Evolutionary conservation across 2,797 vertebrate species (phyloP), one percentile per base, ranked within the genome.

Genomic region (Cichlasoma orientale): DNA sequence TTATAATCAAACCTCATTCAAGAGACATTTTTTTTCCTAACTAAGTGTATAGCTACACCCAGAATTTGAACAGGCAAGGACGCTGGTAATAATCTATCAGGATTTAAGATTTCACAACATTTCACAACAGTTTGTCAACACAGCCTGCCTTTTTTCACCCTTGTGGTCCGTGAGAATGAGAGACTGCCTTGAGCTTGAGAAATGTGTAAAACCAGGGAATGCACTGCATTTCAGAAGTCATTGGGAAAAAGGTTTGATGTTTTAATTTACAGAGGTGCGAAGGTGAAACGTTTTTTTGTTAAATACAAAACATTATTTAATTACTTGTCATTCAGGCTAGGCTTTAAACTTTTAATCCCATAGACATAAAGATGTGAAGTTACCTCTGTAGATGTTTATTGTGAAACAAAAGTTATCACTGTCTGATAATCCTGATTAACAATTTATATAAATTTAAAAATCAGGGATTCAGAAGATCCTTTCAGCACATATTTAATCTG

Each of bases 171-270:
- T 75, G 77, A 83, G 68, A 72, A 91, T 92, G 90, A 95, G 95
- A 94, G 85, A 86, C 79, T 90, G 88, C 80, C 82, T 92, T 93
- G 86, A 94, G 84, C 90, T 90, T 83, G 87, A 93, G 90, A 92
- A 92, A 90, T 72, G 74, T 92, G 83, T 94, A 92, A 92, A 92
- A 87, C 87, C 59, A 85, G 78, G 86, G 85, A 88, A 86, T 56
- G 89, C 90, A 91, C 93, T 91, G 87, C 83, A 90, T 93, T 94
- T 93, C 88, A 89, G 81, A 79, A 86, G 77, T 72, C 80, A 13
- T 31, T 18, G 53, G 78, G 77, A 33, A 79, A 90, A 87, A 90
- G 86, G 81, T 36, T 71, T 21, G 18, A 79, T 50, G 72, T 82
- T 91, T 83, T 68, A 83, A 91, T 93, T 94, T 90, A 91, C 47